Evolutionary conservation across 92 coral and sea anemone genomes (phyloP), one percentile per base, ranked within the genome.

Genomic region (Zoanthus sociatus): DNA sequence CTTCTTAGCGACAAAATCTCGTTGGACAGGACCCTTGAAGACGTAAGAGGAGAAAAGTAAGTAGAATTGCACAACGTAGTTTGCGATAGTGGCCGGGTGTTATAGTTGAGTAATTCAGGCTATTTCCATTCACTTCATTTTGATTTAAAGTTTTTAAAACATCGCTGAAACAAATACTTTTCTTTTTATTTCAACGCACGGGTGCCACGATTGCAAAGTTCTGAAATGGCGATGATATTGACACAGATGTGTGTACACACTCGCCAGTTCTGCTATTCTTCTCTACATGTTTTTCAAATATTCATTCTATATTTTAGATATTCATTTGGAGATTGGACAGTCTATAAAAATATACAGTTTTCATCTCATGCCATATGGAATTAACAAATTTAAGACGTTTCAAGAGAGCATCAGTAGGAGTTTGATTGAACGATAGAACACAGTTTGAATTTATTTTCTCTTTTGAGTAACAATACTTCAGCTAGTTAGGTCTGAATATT

Each of bases 1-100:
- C 92, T 97, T 33, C 88, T 97, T 6, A 97, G 99, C 67, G 99
- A 97, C 84, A 92, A 76, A 77, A 89, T 97, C 16, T 97, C 99
- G 51, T 73, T 95, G 84, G 99, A 97, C 83, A 83, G 99, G 67
- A 97, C 99, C 21, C 87, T 97, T 13, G 94, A 97, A 76, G 99
- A 97, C 44, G 96, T 95, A 16, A 89, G 99, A 44, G 91, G 99
- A 18, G 92, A 86, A 18, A 83, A 94, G 99, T 97, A 67, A 92
- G 98, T 88, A 63, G 7, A 63, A 21, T 17, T 4, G 20, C 1
- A 18, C 21, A 63, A 63, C 30, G 21, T 17, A 31, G 26, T 63
- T 63, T 18, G 7, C 30, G 10, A 50, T 7, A 6, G 55, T 6
- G 7, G 12, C 2, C 10, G 16, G 30, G 46, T 31, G 3, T 21